These are phyloP conservation scores for Macrostomum lignano DNA, from an alignment of 1,140 invertebrate species.

Conservation along the genomic window DNA sequence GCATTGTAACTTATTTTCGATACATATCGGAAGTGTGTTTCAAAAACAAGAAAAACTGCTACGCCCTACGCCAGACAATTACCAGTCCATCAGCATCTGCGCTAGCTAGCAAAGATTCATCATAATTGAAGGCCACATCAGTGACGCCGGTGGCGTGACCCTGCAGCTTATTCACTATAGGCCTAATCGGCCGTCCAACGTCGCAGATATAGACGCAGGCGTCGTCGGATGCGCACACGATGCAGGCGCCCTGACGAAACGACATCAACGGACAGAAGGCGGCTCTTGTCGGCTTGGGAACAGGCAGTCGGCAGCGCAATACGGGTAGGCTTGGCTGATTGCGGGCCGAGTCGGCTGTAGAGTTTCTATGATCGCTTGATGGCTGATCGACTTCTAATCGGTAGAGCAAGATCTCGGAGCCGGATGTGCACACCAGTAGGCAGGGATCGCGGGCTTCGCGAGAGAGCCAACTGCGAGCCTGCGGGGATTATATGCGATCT, in stretches of 20 bases:
- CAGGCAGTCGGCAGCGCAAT: too few species aligned
- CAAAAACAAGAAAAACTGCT: too few species aligned
- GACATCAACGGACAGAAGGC: slow-evolving; percentile 54
- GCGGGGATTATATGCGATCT: too few species aligned
- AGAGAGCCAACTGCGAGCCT: slow-evolving; percentile 48
- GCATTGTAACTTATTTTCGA: too few species aligned
- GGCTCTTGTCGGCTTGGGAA: too few species aligned
- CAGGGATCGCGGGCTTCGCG: slow-evolving; percentile 43
- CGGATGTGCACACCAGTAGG: slow-evolving; percentile 44
- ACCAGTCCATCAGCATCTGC: slow-evolving; percentile 52
- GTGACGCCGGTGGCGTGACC: slow-evolving; percentile 50
- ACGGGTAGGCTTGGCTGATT: too few species aligned
- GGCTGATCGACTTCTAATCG: too few species aligned
- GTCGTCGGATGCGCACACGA: slow-evolving; percentile 54
- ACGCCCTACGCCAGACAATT: slow-evolving; percentile 63
- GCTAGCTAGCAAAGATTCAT: slow-evolving; percentile 54
- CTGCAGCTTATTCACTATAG: slow-evolving; percentile 55
- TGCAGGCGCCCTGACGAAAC: slow-evolving; percentile 44
- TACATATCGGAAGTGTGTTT: too few species aligned
- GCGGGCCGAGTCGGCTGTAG: too few species aligned
- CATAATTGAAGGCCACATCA: slow-evolving; percentile 56
- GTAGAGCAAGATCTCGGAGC: slow-evolving; percentile 42
- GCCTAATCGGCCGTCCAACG: slow-evolving; percentile 36
- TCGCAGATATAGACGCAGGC: slow-evolving; percentile 54
- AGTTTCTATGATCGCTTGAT: too few species aligned